Percentiles rank a stretch among this genome's conserved stretches.
phyloP scores from a whole-genome alignment of 2,888 invertebrate species.

The Polydrusus tereticollis region DNA sequence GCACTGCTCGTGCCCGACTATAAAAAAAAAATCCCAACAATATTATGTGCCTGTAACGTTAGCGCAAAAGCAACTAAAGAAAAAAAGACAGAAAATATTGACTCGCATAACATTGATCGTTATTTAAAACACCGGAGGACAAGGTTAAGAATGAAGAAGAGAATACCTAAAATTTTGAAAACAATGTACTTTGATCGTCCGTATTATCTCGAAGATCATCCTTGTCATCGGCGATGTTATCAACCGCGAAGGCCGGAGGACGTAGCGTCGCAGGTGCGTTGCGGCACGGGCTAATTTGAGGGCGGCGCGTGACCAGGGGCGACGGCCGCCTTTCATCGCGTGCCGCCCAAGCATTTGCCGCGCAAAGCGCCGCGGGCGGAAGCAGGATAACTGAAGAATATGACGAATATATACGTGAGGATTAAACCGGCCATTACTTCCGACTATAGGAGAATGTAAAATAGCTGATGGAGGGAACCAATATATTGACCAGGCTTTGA shows the following conservation, averaged over 20 bases:
- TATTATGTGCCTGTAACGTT: too few relatives aligned
- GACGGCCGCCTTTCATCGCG: constrained; percentile 49
- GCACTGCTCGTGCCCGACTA: too few relatives aligned
- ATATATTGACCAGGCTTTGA: too few relatives aligned
- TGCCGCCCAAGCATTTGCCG: constrained; percentile 40
- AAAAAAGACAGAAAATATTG: too few relatives aligned
- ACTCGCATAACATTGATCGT: neutral
- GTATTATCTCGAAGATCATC: constrained; percentile 7
- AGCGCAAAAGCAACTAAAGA: too few relatives aligned
- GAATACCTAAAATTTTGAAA: constrained; percentile 20
- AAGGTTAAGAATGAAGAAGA: neutral
- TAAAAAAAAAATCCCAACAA: too few relatives aligned
- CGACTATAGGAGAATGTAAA: neutral
- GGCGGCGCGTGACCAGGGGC: constrained; percentile 43
- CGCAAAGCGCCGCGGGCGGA: constrained; percentile 13
- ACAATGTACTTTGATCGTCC: constrained; percentile 17
- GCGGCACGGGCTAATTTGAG: constrained; percentile 46
- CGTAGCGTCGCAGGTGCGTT: constrained; percentile 45
- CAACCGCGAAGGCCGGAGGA: constrained; percentile 30
- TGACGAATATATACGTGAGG: neutral
- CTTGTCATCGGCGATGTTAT: constrained; percentile 29
- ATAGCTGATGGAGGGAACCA: too few relatives aligned
- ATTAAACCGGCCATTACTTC: constrained; percentile 16
- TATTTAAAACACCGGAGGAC: neutral
- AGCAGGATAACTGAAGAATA: constrained; percentile 15